phyloP scores from a whole-genome alignment of 2,113 vertebrate genomes.

The Rhizomys pruinosus region DNA sequence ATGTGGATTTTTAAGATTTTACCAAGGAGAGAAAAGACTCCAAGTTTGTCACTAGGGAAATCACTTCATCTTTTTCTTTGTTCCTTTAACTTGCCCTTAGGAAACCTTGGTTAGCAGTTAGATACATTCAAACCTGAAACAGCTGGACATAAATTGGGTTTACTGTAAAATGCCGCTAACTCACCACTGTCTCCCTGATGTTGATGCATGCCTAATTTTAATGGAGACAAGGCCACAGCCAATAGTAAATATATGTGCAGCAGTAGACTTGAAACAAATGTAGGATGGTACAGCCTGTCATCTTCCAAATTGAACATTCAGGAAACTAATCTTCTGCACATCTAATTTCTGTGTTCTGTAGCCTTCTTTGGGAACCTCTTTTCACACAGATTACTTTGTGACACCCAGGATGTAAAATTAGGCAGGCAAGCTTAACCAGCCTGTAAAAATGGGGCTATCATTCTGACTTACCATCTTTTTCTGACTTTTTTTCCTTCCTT shows the following conservation, averaged over 20 bases:
- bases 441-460: neutral
- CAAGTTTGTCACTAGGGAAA: neutral
- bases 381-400: neutral
- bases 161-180: neutral
- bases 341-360: neutral
- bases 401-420: neutral
- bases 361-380: neutral
- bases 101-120: neutral
- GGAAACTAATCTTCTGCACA: neutral
- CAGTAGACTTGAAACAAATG: conserved; percentile 2
- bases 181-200: neutral
- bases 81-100: neutral
- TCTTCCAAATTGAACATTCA: neutral
- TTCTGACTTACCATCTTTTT: neutral
- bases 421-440: neutral
- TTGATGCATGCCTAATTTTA: conserved; percentile 22
- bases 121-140: neutral
- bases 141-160: neutral
- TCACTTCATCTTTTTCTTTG: neutral
- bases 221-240: neutral
- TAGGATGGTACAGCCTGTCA: neutral
- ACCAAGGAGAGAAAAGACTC: neutral
- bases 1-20: neutral
- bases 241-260: neutral
- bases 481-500: neutral